Evolutionary conservation across 1,140 invertebrate genomes (phyloP).

Genomic region (Idris sp.): DNA sequence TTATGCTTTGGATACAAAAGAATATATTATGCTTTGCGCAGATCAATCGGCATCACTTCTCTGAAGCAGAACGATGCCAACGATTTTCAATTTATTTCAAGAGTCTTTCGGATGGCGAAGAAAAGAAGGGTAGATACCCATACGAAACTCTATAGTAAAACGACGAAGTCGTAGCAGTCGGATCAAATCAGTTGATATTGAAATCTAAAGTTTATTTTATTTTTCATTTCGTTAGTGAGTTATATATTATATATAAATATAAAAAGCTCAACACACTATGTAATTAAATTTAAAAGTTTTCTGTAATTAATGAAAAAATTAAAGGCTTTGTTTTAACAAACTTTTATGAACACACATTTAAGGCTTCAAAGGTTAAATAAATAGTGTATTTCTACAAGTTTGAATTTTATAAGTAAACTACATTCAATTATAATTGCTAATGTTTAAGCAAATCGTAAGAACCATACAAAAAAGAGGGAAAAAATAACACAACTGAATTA

Average conservation of each 20-base stretch:
- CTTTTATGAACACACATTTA: no score
- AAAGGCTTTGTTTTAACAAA: no score
- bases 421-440: constrained; percentile 39
- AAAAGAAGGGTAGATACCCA: constrained; percentile 74
- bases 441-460: constrained; percentile 36
- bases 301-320: no score
- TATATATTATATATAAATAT: no score
- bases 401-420: constrained; percentile 13
- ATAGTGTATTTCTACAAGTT: no score
- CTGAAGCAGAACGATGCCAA: constrained; percentile 71
- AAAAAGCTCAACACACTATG: no score
- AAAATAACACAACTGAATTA: constrained; percentile 16
- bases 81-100: constrained; percentile 76
- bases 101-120: constrained; percentile 70
- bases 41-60: constrained; percentile 73
- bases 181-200: constrained; percentile 60
- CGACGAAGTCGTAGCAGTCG: constrained; percentile 54
- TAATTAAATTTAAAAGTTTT: no score
- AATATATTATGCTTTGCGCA: constrained; percentile 62
- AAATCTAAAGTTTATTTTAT: constrained; percentile 59
- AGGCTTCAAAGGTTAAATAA: no score
- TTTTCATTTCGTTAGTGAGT: constrained; percentile 41
- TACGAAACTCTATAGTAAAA: constrained; percentile 62
- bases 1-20: constrained; percentile 62
- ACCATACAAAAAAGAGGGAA: constrained; percentile 10